Evolutionary conservation across 2,797 vertebrate species (phyloP).

Genomic region (Urophycis tenuis): DNA sequence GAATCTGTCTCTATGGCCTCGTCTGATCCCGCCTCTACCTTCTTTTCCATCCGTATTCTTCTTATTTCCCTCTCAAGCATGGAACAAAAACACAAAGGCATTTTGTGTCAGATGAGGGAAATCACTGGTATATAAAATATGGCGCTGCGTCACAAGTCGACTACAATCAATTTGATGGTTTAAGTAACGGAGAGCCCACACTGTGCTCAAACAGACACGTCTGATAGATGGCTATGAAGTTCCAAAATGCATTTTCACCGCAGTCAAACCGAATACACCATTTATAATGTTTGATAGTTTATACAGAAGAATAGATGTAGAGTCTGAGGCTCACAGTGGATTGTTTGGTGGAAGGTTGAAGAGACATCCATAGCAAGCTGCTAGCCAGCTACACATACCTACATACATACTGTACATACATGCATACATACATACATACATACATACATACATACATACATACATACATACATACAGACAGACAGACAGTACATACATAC

Average conservation of each 20-base stretch:
- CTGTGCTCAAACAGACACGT: too few relatives aligned
- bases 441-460: background rate
- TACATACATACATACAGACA: background rate
- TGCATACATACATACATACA: background rate
- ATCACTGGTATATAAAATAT: background rate
- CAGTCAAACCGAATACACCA: background rate
- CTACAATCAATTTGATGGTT: background rate
- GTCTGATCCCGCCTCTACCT: background rate
- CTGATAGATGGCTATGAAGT: background rate
- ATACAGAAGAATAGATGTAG: background rate
- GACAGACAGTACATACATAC: constrained; percentile 11
- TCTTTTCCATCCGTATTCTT: background rate
- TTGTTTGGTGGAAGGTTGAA: background rate
- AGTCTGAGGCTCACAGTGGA: background rate
- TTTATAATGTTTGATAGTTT: background rate
- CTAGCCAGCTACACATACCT: too few relatives aligned
- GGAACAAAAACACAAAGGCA: background rate
- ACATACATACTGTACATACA: too few relatives aligned
- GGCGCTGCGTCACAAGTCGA: background rate
- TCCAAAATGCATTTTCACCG: background rate
- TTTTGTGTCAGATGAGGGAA: background rate
- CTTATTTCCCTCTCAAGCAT: background rate
- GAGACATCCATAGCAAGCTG: background rate
- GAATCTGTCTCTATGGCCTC: background rate
- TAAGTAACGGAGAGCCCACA: background rate